Conservation (phyloP, 2,888 invertebrate species). For the Tortricodes alternella region DNA sequence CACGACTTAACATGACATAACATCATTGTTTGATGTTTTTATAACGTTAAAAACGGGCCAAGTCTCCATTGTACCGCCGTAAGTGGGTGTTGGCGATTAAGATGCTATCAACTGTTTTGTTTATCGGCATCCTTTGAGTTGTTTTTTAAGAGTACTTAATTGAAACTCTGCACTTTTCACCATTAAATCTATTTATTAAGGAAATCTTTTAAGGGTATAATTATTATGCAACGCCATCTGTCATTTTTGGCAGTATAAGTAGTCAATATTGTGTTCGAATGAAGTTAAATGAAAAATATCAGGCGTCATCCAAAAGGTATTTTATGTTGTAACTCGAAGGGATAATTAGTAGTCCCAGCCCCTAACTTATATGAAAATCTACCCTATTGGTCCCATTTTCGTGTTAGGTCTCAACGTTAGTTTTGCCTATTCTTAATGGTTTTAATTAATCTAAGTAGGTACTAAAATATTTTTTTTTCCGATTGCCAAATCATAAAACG, state of each 20-base stretch:
- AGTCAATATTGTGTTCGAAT: background rate
- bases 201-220: background rate
- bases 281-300: background rate
- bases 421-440: too few species aligned
- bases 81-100: constrained; percentile 66
- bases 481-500: too few species aligned
- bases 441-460: too few species aligned
- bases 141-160: constrained; percentile 40
- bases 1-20: constrained; percentile 61
- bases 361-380: too few species aligned
- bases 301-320: too few species aligned
- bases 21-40: constrained; percentile 65
- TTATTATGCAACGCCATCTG: background rate
- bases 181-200: constrained; percentile 13
- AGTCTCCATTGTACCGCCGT: constrained; percentile 51
- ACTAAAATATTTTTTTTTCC: too few species aligned
- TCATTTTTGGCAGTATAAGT: too few species aligned
- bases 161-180: constrained; percentile 29
- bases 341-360: too few species aligned
- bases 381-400: too few species aligned
- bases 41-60: constrained; percentile 48
- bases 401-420: too few species aligned
- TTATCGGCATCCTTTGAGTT: constrained; percentile 60
- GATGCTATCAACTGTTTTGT: constrained; percentile 67
- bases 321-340: background rate